These are phyloP conservation scores for Acrocephalus arundinaceus DNA, from an alignment of 2,113 vertebrate genomes.

Conservation along the genomic window DNA sequence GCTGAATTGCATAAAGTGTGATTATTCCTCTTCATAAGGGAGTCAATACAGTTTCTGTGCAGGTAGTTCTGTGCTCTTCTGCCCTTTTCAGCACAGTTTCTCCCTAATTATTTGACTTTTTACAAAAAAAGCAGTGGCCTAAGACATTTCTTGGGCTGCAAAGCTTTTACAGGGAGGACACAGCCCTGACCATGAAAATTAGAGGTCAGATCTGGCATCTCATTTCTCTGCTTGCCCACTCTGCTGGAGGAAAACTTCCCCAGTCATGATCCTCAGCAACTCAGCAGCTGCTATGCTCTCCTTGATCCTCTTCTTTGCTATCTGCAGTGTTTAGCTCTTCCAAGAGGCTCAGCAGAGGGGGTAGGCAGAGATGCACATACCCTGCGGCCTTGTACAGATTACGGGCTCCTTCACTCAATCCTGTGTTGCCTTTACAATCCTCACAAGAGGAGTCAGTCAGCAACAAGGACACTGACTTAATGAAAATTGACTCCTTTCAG, in stretches of 20 bases:
- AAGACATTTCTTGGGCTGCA: neutral
- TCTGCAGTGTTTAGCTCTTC: neutral
- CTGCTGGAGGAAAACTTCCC: neutral
- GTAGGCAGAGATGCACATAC: neutral
- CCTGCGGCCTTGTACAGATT: neutral
- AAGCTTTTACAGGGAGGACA: neutral
- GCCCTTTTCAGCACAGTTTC: neutral
- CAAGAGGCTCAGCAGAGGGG: neutral
- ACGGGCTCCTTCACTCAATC: neutral
- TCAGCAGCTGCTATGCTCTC: neutral
- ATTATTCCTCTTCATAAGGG: neutral
- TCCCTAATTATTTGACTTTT: neutral
- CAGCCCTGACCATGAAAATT: neutral
- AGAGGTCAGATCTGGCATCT: neutral
- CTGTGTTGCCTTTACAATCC: neutral
- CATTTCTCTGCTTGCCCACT: neutral
- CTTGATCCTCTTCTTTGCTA: neutral
- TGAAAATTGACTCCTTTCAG: neutral
- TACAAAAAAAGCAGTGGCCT: neutral
- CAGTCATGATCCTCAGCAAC: neutral
- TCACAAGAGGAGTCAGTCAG: neutral
- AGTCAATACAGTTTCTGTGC: neutral
- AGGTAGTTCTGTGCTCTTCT: neutral
- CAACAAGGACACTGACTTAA: neutral
- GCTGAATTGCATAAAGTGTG: neutral